Evolutionary conservation across 37 sponge, comb jelly and placozoan genomes (phyloP), one percentile per base, ranked within the genome.

Genomic region (Diacarnus erythraeanus): DNA sequence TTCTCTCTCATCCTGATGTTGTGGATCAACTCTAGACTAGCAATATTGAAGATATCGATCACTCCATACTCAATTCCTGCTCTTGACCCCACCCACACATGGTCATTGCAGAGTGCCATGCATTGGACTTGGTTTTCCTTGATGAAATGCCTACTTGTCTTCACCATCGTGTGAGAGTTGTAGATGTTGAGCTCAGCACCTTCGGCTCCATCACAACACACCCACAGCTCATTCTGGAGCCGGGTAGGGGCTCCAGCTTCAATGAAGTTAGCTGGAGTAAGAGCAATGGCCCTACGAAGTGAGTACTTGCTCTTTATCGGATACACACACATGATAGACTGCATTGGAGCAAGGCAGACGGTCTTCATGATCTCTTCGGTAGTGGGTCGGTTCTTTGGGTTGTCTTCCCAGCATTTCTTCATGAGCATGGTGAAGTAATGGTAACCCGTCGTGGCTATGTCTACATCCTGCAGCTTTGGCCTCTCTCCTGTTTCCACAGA

Each of bases 361-460:
- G 73, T 40, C 38, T 75, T 54, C 18, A 84, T 79, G 39, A 87
- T 80, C 3, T 75, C 68, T 43, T 71, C 42, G 15, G 89, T 80
- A 4, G 54, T 37, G 1, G 88, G 86, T 23, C 95, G 81, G 29
- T 85, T 74, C 27, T 67, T 39, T 17, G 93, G 93, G 64, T 85
- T 80, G n/a, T 87, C 86, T 57, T 86, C 80, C 96, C 96, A 95
- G 39, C 93, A 91, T 23, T 59, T 44, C 74, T 82, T 73, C 90
- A 95, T 95, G 72, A 95, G 60, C 26, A 66, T 37, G 21, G 90
- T 89, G 51, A 95, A 70, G 41, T 83, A 92, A 56, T 72, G 72
- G 60, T 82, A 89, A 12, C 77, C 93, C 38, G 76, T 75, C 10
- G 43, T 59, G 6, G 91, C 64, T 3, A 83, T 34, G 27, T 86